Base-by-base conservation (phyloP, 2,113 vertebrate genomes). In the Emydocephalus ijimae region DNA sequence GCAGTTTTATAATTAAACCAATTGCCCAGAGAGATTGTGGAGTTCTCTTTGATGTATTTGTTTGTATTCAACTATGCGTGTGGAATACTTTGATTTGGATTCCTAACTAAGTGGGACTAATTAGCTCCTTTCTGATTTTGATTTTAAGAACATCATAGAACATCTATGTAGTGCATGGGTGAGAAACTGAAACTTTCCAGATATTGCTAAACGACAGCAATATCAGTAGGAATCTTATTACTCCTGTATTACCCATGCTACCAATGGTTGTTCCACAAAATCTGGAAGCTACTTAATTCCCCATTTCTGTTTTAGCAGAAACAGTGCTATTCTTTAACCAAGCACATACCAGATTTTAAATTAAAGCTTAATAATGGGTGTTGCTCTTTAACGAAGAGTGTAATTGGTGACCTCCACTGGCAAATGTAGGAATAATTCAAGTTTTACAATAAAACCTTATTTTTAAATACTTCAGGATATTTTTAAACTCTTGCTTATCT, bases 381-480 rank as follows among this genome's bases (percentile, higher is more conserved):
- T 88, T 39, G 9, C 50, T 92, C 64, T 29, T 87, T 90, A 39
- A 5, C 20, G 74, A 91, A 92, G 95, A 86, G 10, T 64, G 61
- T 29, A 64, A 64, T 45, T 34, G 69, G 89, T 64, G 93, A 91
- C 96, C 95, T 96, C 97, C 96, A 81, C 94, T 91, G 97, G 92
- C 6, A 61, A 0, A 0, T 48, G 8, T 89, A 29, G 52, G 57
- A 87, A 90, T 90, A 23, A n/a, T 81, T 34, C 14, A 50, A 45
- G 23, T 81, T 64, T 59, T 34, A 9, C 59, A 50, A 12, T 15
- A 34, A 87, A 34, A 8, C 2, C 0, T 2, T 48, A 24, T 74
- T 74, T 64, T 20, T 14, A 64, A 64, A 64, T 12, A 64, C 26
- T 12, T 4, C 61, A 29, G 90, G 1, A 12, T 48, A 86, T 86